These are phyloP conservation scores for Campodea augens DNA, from an alignment of 1,140 invertebrate species.

Conservation along the genomic window DNA sequence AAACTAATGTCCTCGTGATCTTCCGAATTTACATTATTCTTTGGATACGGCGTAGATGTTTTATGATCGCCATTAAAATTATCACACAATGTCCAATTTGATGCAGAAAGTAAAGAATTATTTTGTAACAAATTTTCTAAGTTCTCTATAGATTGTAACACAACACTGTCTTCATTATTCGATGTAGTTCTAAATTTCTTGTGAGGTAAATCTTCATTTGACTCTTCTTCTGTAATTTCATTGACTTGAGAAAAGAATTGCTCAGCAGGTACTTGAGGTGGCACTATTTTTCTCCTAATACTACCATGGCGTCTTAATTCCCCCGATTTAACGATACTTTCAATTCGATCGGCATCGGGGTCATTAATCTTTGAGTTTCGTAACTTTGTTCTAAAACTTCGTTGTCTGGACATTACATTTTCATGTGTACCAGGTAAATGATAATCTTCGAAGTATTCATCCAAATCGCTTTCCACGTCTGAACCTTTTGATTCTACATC, in stretches of 20 bases:
- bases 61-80: conserved; percentile 2
- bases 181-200: too few relatives aligned
- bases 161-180: too few relatives aligned
- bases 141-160: too few relatives aligned
- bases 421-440: conserved; percentile 21
- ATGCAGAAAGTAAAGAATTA: too few relatives aligned
- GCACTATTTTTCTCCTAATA: conserved; percentile 17
- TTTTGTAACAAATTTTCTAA: too few relatives aligned
- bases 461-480: conserved; percentile 10
- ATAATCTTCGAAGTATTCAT: conserved; percentile 24
- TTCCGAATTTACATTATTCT: conserved; percentile 1
- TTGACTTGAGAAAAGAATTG: too few relatives aligned
- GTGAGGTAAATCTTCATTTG: too few relatives aligned
- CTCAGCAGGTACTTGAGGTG: conserved; percentile 2
- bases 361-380: conserved; percentile 18
- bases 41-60: conserved; percentile 7
- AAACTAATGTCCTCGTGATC: conserved; percentile 8
- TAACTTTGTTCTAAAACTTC: conserved; percentile 21
- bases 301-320: conserved; percentile 18
- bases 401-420: conserved; percentile 20
- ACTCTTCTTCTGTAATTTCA: too few relatives aligned
- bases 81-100: too few relatives aligned
- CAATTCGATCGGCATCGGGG: conserved; percentile 19
- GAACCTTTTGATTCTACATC: too few relatives aligned
- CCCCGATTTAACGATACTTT: conserved; percentile 18